phyloP scores from a whole-genome alignment of 37 sponge, comb jelly and placozoan species.

The Cladorhizidae sp. region DNA sequence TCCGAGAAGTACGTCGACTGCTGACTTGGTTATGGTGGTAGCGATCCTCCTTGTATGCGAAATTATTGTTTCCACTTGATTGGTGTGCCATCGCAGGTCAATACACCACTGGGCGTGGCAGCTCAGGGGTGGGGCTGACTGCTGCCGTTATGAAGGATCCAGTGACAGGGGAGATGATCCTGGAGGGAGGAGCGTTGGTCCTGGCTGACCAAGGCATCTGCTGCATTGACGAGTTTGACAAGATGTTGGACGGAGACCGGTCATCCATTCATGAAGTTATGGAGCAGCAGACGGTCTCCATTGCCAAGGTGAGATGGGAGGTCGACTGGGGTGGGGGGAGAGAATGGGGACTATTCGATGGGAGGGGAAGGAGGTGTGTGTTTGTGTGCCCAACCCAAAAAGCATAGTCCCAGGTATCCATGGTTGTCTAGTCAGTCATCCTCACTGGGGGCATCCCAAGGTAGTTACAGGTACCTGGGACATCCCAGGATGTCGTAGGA shows the following conservation, averaged over 20 bases:
- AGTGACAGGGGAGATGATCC: constrained; percentile 92
- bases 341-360: too few relatives aligned
- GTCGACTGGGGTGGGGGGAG: too few relatives aligned
- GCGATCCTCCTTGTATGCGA: neutral
- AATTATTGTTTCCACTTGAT: neutral
- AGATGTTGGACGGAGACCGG: constrained; percentile 97
- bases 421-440: too few relatives aligned
- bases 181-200: constrained; percentile 98
- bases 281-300: constrained; percentile 99
- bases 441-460: too few relatives aligned
- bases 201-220: constrained; percentile 98
- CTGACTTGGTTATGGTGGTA: too few relatives aligned
- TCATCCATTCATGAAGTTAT: constrained; percentile 99
- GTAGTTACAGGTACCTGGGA: too few relatives aligned
- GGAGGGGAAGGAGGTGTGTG: neutral
- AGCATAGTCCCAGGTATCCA: too few relatives aligned
- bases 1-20: constrained; percentile 85
- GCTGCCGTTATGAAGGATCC: constrained; percentile 98
- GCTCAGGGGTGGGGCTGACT: constrained; percentile 98
- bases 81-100: constrained; percentile 61
- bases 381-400: too few relatives aligned
- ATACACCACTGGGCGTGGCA: constrained; percentile 98
- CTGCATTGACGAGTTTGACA: constrained; percentile 99
- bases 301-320: constrained; percentile 92
- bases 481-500: too few relatives aligned